A percentile compares a stretch with the other conserved stretches of the same genome.
Evolutionary conservation across 2,888 invertebrate species (phyloP).

Genomic region (Drosophila formosana): DNA sequence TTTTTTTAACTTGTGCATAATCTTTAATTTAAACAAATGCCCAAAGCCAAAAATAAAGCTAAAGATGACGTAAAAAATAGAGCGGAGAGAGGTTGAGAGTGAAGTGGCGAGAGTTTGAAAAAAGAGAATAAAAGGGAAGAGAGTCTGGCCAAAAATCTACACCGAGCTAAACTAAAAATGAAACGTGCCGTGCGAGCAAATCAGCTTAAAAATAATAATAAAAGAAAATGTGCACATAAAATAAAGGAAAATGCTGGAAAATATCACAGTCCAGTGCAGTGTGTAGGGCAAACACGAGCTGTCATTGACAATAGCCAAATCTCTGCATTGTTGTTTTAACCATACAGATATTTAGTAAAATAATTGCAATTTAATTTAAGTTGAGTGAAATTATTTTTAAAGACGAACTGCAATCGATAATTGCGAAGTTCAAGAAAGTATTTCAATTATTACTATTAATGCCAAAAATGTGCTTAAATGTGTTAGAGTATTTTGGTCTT

Average conservation of each 20-base stretch:
- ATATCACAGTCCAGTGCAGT: conserved; percentile 30
- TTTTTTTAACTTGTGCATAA: conserved; percentile 61
- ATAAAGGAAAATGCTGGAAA: conserved; percentile 47
- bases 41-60: conserved; percentile 65
- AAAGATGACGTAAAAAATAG: conserved; percentile 28
- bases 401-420: not conserved
- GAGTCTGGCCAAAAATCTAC: conserved; percentile 39
- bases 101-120: not conserved
- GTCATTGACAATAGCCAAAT: conserved; percentile 44
- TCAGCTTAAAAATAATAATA: conserved; percentile 66
- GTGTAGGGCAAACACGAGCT: conserved; percentile 28
- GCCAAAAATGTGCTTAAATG: not conserved
- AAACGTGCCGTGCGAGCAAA: conserved; percentile 75
- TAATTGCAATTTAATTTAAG: not conserved
- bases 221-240: conserved; percentile 48
- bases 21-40: conserved; percentile 78
- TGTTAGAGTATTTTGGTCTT: not conserved
- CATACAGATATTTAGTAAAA: not conserved
- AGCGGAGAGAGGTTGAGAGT: not conserved
- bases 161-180: conserved; percentile 57
- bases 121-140: not conserved
- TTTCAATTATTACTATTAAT: too few relatives aligned
- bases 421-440: too few relatives aligned
- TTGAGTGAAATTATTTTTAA: not conserved
- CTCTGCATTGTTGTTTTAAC: conserved; percentile 11